Base-by-base conservation (phyloP, 2,797 vertebrate genomes). In the Coregonus suidteri region DNA sequence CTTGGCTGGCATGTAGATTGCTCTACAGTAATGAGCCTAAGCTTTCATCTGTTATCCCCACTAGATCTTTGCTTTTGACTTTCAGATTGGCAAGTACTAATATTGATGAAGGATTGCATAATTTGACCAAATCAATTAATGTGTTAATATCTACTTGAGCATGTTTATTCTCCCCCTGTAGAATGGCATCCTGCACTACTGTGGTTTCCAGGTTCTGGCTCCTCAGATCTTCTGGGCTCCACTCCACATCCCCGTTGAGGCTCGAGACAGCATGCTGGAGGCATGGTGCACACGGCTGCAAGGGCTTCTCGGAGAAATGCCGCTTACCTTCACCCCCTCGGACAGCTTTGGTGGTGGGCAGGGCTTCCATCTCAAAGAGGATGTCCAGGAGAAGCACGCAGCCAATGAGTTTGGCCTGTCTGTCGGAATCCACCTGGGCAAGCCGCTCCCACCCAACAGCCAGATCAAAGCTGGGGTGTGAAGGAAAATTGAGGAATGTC, bases 121-220 rank as follows among this genome's bases (percentile, higher is more conserved):
- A 11, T 9, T 20, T 37, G 35, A 5, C 5, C 5, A 37, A 18
- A 15, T 56, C 13, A 67, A 5, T 30, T 67, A 1, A 31, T 35
- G 66, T 11, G 4, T 35, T 35, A 71, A 25, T 11, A 6, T 31
- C 7, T 7, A 25, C 20, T n/a, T 13, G 13, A 66, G 11, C 20
- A 11, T 65, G 6, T 9, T 66, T 25, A 18, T 4, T 0, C 0
- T 1, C 37, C 7, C 62, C 54, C 86, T 81, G 3, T 76, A 97
- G 96, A 95, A 97, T 1, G 95, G 96, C 18, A 86, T 94, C 3
- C 83, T 97, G 81, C 92, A 96, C 85, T 97, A 95, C 75, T 97
- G 96, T 86, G 96, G 96, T 73, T 95, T 96, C 89, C 88, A 93
- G 84, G 89, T 97, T 78, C 92, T 97, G 6, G 88, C 93, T 11